Evolutionary conservation across 2,113 vertebrate genomes (phyloP).

Genomic region (Cephalopholis sonnerati): DNA sequence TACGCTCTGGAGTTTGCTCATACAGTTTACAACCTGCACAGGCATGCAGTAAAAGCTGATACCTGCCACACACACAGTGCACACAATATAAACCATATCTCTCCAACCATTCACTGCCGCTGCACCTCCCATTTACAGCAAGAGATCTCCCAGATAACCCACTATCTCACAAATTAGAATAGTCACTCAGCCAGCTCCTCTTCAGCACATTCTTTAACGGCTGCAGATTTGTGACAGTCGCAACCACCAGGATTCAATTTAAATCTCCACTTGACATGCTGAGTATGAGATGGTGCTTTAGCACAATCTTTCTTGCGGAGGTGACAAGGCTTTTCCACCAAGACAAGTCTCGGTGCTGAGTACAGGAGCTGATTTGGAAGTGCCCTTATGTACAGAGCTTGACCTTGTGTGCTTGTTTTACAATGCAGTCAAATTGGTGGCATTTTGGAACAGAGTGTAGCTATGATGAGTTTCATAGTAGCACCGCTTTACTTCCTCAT

Average conservation of each 20-base stretch:
- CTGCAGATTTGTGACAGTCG: constrained; percentile 66
- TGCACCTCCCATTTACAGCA: constrained; percentile 60
- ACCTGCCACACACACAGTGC: constrained; percentile 20
- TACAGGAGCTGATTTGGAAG: constrained; percentile 38
- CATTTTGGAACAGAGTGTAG: constrained; percentile 55
- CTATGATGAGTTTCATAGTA: constrained; percentile 58
- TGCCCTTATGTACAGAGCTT: constrained; percentile 28
- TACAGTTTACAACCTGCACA: constrained; percentile 12
- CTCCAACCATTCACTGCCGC: constrained; percentile 43
- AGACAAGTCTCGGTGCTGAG: not conserved
- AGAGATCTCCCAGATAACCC: constrained; percentile 73
- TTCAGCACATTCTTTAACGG: constrained; percentile 68
- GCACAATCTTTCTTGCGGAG: constrained; percentile 31
- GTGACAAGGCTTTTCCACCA: constrained; percentile 34
- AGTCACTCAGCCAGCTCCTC: constrained; percentile 68
- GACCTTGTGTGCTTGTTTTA: constrained; percentile 59
- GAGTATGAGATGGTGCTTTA: constrained; percentile 53
- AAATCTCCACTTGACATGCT: constrained; percentile 73
- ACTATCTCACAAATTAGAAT: constrained; percentile 73
- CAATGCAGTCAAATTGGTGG: constrained; percentile 44
- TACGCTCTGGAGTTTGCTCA: constrained; percentile 24
- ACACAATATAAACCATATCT: constrained; percentile 50
- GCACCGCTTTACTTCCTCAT: constrained; percentile 57
- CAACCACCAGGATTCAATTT: constrained; percentile 66
- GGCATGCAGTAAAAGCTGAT: constrained; percentile 29